A percentile compares a stretch with the other conserved stretches of the same genome.
These are phyloP conservation scores for Corythornis cristatus DNA, from an alignment of 2,113 vertebrate species.

Conservation along the genomic window DNA sequence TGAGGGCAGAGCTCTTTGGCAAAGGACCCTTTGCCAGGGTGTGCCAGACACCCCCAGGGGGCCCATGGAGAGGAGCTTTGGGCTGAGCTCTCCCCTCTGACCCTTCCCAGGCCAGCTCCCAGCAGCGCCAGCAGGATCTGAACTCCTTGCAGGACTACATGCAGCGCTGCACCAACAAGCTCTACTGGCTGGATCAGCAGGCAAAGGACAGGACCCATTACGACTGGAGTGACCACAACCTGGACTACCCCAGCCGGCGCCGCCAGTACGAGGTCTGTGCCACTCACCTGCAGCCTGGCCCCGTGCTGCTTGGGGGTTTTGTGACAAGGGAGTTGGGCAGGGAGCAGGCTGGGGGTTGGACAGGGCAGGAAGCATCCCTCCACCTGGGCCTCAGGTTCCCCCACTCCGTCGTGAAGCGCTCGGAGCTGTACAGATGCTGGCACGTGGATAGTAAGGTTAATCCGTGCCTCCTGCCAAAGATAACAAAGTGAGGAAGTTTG, in stretches of 20 bases:
- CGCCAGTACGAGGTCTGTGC: slow-evolving; percentile 90
- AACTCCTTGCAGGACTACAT: slow-evolving; percentile 92
- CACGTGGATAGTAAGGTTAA: neutral
- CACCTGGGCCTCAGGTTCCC: neutral
- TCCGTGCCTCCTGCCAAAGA: neutral
- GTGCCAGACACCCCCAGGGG: neutral
- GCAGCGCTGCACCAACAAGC: slow-evolving; percentile 97
- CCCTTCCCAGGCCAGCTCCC: slow-evolving; percentile 66
- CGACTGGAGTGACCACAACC: slow-evolving; percentile 94
- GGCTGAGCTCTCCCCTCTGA: neutral
- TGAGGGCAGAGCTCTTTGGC: neutral
- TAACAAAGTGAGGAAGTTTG: rapidly evolving
- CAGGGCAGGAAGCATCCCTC: neutral
- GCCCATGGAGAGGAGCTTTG: rapidly evolving
- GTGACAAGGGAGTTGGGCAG: neutral
- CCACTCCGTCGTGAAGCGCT: neutral
- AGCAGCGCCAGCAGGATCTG: slow-evolving; percentile 88
- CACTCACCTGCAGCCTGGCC: rapidly evolving
- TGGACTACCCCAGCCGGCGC: slow-evolving; percentile 90
- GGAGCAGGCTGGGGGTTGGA: neutral
- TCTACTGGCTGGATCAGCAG: slow-evolving; percentile 99
- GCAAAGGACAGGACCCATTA: slow-evolving; percentile 88
- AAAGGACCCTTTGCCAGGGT: neutral
- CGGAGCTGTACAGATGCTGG: neutral
- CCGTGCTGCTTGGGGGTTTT: rapidly evolving